phyloP scores from a whole-genome alignment of 2,113 vertebrate species.

The human region DNA sequence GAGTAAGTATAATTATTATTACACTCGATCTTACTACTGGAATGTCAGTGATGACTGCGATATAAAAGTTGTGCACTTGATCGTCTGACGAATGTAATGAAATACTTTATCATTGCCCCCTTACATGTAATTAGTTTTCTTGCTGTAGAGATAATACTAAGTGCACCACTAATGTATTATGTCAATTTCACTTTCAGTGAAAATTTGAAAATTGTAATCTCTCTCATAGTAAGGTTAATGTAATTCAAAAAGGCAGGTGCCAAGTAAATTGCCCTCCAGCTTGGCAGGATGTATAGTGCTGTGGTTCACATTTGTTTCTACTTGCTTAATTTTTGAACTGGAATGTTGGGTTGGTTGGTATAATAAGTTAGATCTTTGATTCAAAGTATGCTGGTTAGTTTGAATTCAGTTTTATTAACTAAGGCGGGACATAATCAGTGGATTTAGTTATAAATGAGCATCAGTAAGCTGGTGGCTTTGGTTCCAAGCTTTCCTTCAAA shows the following conservation, averaged over 20 bases:
- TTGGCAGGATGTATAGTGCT: not conserved
- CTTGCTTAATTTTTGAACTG: constrained; percentile 61
- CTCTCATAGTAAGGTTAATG: not conserved
- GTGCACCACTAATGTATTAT: not conserved
- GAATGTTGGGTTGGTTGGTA: constrained; percentile 35
- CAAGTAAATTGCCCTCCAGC: not conserved
- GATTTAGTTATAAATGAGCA: not conserved
- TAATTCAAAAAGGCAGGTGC: not conserved
- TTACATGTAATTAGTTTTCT: not conserved
- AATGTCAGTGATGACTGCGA: constrained; percentile 26
- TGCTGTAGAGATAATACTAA: not conserved
- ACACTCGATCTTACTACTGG: not conserved
- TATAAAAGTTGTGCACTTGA: not conserved
- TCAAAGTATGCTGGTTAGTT: not conserved
- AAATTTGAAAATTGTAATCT: not conserved
- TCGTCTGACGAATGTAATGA: not conserved
- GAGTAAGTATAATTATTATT: constrained; percentile 4
- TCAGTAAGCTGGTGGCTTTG: not conserved
- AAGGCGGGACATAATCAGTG: not conserved
- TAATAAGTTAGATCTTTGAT: constrained; percentile 19
- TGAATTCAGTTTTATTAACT: not conserved
- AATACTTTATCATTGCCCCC: not conserved
- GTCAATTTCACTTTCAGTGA: not conserved
- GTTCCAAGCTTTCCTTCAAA: not conserved
- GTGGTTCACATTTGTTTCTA: constrained; percentile 47